Conservation (phyloP, 2,797 vertebrate genomes). For the Nannoperca obscura region DNA sequence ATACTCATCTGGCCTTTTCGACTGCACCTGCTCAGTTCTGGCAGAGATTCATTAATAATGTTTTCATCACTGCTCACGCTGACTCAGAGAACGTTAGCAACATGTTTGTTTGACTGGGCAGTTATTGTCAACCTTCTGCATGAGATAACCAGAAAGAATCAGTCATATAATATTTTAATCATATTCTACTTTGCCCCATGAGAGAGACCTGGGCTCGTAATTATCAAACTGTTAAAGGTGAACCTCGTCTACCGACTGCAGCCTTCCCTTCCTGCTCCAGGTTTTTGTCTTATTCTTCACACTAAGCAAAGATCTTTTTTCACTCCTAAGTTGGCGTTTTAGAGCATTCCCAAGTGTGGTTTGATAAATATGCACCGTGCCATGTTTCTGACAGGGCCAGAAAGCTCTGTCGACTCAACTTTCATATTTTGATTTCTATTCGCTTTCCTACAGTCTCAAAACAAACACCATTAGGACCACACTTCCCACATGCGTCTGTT, state of each 20-base stretch:
- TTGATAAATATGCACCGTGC: background rate
- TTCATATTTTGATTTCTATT: background rate
- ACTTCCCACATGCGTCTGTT: conserved; percentile 28
- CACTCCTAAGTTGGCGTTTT: background rate
- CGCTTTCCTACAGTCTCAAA: background rate
- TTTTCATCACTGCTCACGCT: conserved; percentile 29
- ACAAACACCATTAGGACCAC: conserved; percentile 1
- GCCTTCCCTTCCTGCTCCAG: background rate
- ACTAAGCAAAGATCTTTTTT: background rate
- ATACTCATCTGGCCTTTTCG: conserved; percentile 57
- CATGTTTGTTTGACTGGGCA: conserved; percentile 12
- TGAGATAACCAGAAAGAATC: too few relatives aligned
- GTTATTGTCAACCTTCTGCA: background rate
- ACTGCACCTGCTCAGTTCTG: conserved; percentile 56
- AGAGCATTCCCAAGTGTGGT: background rate
- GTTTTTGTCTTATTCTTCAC: background rate
- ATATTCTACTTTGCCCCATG: background rate
- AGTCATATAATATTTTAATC: background rate
- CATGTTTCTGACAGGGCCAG: background rate
- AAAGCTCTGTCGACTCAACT: background rate
- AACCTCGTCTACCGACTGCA: background rate
- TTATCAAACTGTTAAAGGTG: background rate
- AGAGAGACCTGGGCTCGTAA: background rate
- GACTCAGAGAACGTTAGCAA: conserved; percentile 5
- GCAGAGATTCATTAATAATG: conserved; percentile 32